phyloP scores from a whole-genome alignment of 1,140 invertebrate species.

The Drosophila bipectinata region DNA sequence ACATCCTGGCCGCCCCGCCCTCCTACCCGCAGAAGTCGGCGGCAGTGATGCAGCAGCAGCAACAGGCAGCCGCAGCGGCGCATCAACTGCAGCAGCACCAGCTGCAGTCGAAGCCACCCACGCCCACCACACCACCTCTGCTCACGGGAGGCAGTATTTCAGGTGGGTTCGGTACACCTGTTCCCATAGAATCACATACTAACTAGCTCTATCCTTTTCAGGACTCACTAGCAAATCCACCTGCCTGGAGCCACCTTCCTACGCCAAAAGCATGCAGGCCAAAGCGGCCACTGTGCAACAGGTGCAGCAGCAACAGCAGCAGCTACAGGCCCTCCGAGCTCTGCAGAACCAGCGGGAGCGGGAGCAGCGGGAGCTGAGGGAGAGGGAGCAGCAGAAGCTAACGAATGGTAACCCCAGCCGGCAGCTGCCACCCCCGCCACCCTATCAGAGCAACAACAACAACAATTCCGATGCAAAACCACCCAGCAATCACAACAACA shows the following conservation, averaged over 20 bases:
- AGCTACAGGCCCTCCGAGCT: slow-evolving; percentile 77
- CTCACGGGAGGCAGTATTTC: slow-evolving; percentile 54
- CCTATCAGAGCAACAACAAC: slow-evolving; percentile 85
- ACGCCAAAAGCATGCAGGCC: slow-evolving; percentile 95
- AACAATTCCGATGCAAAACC: slow-evolving; percentile 50
- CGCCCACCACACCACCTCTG: slow-evolving; percentile 86
- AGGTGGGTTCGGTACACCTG: neutral
- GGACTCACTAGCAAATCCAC: slow-evolving; percentile 84
- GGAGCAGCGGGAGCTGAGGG: slow-evolving; percentile 26
- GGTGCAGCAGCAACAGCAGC: slow-evolving; percentile 68
- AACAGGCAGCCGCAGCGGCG: slow-evolving; percentile 81
- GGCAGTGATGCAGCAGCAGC: slow-evolving; percentile 86
- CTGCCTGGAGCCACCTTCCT: slow-evolving; percentile 95
- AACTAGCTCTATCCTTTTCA: neutral
- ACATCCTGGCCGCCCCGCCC: slow-evolving; percentile 87
- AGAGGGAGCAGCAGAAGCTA: slow-evolving; percentile 32
- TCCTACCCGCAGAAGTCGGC: slow-evolving; percentile 87
- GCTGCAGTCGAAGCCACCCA: slow-evolving; percentile 85
- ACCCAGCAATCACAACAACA: slow-evolving; percentile 67
- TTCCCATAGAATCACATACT: neutral
- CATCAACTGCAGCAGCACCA: slow-evolving; percentile 87
- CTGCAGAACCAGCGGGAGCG: slow-evolving; percentile 54
- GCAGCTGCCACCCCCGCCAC: slow-evolving; percentile 89
- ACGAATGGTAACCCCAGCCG: slow-evolving; percentile 76
- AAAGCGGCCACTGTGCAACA: slow-evolving; percentile 87